phyloP scores from a whole-genome alignment of 2,797 vertebrate genomes.

The Melanotaenia nigrans region DNA sequence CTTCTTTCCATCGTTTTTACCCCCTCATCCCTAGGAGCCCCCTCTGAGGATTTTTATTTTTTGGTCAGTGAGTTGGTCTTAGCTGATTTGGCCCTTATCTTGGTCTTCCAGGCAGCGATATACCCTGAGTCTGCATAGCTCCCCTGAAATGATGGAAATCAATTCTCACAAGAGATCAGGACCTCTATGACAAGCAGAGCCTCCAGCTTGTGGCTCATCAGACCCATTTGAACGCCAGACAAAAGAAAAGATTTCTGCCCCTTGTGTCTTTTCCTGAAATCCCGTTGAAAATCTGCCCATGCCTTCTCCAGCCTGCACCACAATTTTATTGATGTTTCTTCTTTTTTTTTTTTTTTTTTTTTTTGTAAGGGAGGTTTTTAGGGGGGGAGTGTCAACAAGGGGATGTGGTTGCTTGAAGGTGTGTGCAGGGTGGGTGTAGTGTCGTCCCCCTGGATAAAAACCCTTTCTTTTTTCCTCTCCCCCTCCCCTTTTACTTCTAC shows the following conservation, averaged over 20 bases:
- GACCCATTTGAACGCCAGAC: constrained; percentile 81
- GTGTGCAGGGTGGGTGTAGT: constrained; percentile 67
- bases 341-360: constrained; percentile 16
- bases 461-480: constrained; percentile 24
- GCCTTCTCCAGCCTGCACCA: constrained; percentile 71
- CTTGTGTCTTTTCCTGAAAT: constrained; percentile 75
- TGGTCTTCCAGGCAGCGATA: constrained; percentile 75
- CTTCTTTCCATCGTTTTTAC: constrained; percentile 31
- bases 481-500: constrained; percentile 29
- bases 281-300: constrained; percentile 79
- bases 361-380: not conserved
- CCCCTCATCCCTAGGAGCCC: constrained; percentile 17
- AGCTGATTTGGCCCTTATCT: constrained; percentile 82
- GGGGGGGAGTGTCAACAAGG: constrained; percentile 42
- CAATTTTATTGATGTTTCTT: constrained; percentile 72
- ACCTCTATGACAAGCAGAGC: constrained; percentile 80
- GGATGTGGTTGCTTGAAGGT: constrained; percentile 71
- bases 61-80: constrained; percentile 72
- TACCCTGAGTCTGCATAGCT: constrained; percentile 65
- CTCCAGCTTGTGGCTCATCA: constrained; percentile 80
- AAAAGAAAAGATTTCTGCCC: constrained; percentile 81
- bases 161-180: constrained; percentile 85
- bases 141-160: constrained; percentile 83
- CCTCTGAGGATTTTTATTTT: constrained; percentile 26
- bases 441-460: constrained; percentile 67